Percentiles rank a stretch among this genome's conserved stretches.
Conservation (phyloP, 2,888 invertebrate genomes). For the Leptopterna dolabrata region DNA sequence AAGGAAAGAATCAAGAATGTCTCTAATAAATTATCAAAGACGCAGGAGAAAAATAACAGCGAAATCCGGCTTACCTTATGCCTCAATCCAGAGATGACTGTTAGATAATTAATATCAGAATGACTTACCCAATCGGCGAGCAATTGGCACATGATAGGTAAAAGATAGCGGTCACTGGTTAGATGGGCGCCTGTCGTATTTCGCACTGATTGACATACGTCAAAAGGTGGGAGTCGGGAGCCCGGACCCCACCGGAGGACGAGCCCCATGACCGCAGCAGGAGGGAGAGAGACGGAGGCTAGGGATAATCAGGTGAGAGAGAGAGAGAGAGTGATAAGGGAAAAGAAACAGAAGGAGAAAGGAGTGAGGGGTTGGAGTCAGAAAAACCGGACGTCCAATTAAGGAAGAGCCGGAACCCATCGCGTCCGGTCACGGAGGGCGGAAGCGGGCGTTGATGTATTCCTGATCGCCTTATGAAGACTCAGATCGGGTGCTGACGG, state of each 20-base stretch:
- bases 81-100: too few species aligned
- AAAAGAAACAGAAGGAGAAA: neutral
- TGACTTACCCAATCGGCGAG: neutral
- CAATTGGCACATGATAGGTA: neutral
- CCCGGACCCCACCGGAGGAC: neutral
- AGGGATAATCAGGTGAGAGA: neutral
- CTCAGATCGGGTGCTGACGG: neutral
- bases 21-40: too few species aligned
- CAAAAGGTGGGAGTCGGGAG: neutral
- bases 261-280: neutral
- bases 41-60: too few species aligned
- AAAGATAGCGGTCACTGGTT: neutral
- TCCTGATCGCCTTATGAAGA: constrained; percentile 36
- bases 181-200: neutral
- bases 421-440: constrained; percentile 52
- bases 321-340: neutral
- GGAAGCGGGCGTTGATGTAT: constrained; percentile 42
- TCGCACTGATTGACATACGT: neutral
- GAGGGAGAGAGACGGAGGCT: neutral
- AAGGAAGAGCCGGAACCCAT: constrained; percentile 45
- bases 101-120: neutral
- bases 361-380: neutral
- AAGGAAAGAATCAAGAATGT: too few species aligned
- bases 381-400: constrained; percentile 52
- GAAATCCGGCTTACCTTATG: too few species aligned